Percentiles rank a stretch among this genome's conserved stretches.
These are phyloP conservation scores for Drosophila rubida DNA, from an alignment of 2,888 invertebrate genomes.

Conservation along the genomic window DNA sequence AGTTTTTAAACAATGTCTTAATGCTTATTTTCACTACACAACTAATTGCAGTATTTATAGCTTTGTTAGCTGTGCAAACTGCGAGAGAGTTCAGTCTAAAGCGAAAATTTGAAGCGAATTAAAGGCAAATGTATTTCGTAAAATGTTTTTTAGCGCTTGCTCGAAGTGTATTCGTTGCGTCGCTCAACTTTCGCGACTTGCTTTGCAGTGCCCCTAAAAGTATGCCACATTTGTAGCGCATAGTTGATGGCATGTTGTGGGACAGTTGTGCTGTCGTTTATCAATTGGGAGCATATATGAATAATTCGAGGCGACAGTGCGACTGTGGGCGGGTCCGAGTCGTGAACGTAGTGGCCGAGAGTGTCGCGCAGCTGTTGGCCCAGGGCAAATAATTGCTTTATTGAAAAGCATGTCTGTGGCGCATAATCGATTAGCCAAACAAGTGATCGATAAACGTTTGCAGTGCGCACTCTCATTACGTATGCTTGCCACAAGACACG, in stretches of 20 bases:
- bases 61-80: no score
- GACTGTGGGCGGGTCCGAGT: not conserved
- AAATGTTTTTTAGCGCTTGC: not conserved
- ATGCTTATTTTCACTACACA: no score
- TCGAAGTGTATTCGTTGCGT: not conserved
- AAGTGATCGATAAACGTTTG: conserved; percentile 46
- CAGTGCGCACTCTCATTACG: conserved; percentile 5
- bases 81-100: no score
- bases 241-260: conserved; percentile 3
- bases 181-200: not conserved
- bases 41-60: no score
- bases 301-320: conserved; percentile 29
- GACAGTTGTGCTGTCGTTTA: conserved; percentile 36
- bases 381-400: conserved; percentile 47
- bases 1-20: no score
- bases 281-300: conserved; percentile 54
- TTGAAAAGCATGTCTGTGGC: conserved; percentile 34
- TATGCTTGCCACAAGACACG: conserved; percentile 8
- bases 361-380: conserved; percentile 34
- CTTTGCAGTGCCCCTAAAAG: conserved; percentile 36
- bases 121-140: no score
- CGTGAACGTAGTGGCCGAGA: conserved; percentile 1
- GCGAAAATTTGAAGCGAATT: no score
- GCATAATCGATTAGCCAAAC: conserved; percentile 53
- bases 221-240: conserved; percentile 47